Base-by-base conservation (phyloP, 2,888 invertebrate species). In the Malachius bipustulatus region DNA sequence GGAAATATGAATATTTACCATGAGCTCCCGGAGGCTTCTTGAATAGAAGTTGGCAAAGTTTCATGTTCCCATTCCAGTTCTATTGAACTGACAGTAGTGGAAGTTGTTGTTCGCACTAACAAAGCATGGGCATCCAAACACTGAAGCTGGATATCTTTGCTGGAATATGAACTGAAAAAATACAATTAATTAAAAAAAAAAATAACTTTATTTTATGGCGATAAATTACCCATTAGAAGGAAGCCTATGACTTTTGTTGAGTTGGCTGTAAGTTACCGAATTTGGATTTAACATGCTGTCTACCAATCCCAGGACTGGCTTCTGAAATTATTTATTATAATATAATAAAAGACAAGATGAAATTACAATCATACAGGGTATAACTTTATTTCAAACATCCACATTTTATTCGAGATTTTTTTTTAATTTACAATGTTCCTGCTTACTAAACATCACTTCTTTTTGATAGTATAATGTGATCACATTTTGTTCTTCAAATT, bases 31-130 rank as follows among this genome's bases (percentile, higher is more conserved):
- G 62, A 62, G 10, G 58, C 54, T 42, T 60, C 62, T 33, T 57
- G 53, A 27, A 55, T 45, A 12, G 58, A 59, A 37, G 54, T 47
- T 16, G 60, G 62, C 9, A 63, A 42, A 45, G 65, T 64, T 62
- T 78, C 78, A 50, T 77, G 75, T 57, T 78, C 78, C 78, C 78
- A 78, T 57, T 78, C 78, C 36, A 78, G 61, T 51, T 78, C 78
- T 37, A 78, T 56, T 3, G 77, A 77, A 48, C 75, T 76, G n/a
- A 70, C 72, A 16, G 76, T 70, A 15, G 77, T 76, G 26, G 70
- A 70, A 27, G 66, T 54, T 14, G 55, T 52, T 9, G 62, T 63
- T 36, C 56, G 49, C 33, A 54, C 52, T 39, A 64, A 41, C 4
- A 70, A 59, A 42, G 63, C 69, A 48, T 63, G 58, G 26, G 70